Evolutionary conservation across 2,888 invertebrate species (phyloP), one percentile per base, ranked within the genome.

Genomic region (Nomada lathburiana): DNA sequence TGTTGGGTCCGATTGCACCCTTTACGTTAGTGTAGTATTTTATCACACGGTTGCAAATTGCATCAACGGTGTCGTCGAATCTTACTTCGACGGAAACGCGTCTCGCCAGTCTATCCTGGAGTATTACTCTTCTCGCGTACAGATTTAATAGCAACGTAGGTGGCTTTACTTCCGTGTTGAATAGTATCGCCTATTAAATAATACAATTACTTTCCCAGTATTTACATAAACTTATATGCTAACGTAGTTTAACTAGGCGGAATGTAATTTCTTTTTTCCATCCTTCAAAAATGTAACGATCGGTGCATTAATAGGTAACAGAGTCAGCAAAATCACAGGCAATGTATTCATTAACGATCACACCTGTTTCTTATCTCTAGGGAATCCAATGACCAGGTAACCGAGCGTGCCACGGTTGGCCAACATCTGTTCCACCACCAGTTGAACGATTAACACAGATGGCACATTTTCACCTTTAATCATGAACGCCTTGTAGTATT

Each of bases 331-430:
- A 29, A 62, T 26, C 23, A 11, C 11, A 44, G 23, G 20, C 2
- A 62, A 11, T 18, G 20, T 2, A 11, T 53, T n/a, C n/a, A 13
- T 2, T 18, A 76, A 80, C 60, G 26, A 64, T 76, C 16, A 47
- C 47, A 87, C 86, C 83, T 91, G 91, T 29, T 75, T 81, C 62
- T 75, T 88, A 16, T 87, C 83, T 23, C 89, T 73, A 4, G 90
- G 89, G 71, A 91, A 91, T 26, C 89, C 90, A 44, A 89, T 80
- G 23, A 92, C 29, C 50, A 91, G 59, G 67, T 88, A 92, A n/a
- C 90, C 90, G 29, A 63, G 20, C 2, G 86, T 60, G 13, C 70
- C 75, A 44, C 83, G 80, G 16, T 75, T 64, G 16, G 36, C 80
- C 47, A 88, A 76, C 85, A 92, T 91, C 74, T 88, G 80, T 63